Conservation (phyloP, 1,140 invertebrate genomes). For the Harpegnathos saltator region DNA sequence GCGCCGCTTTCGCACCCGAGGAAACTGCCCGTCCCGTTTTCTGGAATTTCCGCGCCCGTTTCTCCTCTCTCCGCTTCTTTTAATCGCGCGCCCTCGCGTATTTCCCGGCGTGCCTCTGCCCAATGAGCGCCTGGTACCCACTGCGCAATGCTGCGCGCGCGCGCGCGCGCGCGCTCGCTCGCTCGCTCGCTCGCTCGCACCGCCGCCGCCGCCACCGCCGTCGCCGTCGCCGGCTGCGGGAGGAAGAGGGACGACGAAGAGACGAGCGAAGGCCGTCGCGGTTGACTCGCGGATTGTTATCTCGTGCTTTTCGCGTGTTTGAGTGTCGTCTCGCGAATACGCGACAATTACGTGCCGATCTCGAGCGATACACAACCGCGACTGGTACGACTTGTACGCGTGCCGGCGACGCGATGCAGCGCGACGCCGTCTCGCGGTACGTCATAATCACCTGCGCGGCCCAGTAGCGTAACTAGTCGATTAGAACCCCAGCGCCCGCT, state of each 20-base stretch:
- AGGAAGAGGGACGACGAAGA: neutral
- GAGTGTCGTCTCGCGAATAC: neutral
- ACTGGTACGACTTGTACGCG: conserved; percentile 29
- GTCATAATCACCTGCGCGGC: neutral
- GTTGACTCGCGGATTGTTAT: conserved; percentile 1
- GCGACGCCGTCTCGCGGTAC: neutral
- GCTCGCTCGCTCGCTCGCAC: no score
- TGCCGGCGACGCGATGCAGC: conserved; percentile 26
- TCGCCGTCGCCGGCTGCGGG: no score
- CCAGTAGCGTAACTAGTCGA: conserved; percentile 15
- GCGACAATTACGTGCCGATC: neutral
- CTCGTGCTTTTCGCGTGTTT: neutral
- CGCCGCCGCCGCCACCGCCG: no score
- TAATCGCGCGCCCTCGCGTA: conserved; percentile 53
- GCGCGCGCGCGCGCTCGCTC: no score
- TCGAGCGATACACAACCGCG: conserved; percentile 22
- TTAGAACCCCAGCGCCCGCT: no score
- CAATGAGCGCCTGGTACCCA: conserved; percentile 1
- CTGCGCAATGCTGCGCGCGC: neutral
- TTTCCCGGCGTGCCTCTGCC: conserved; percentile 13
- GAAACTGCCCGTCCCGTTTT: neutral
- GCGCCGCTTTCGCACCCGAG: neutral
- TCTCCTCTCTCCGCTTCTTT: neutral
- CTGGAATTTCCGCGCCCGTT: conserved; percentile 38
- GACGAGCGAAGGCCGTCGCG: neutral